Evolutionary conservation across 2,797 vertebrate genomes (phyloP).

Genomic region (Bradypus variegatus): DNA sequence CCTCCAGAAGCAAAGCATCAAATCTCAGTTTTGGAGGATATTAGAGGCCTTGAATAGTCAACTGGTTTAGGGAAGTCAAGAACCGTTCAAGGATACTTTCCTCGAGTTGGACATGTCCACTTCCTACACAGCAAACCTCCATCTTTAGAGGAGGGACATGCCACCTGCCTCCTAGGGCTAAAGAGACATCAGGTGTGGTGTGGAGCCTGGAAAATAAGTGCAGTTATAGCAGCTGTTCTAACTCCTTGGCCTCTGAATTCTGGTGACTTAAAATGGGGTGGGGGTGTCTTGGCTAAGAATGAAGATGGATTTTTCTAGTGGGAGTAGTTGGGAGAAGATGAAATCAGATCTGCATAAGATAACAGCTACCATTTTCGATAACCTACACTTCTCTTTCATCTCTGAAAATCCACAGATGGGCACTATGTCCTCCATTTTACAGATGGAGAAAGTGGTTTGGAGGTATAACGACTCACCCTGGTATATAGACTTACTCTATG

Average conservation of each 20-base stretch:
- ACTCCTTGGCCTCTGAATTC: neutral
- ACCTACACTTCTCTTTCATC: neutral
- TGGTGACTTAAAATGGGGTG: neutral
- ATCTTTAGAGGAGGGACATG: fast-evolving
- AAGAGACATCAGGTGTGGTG: fast-evolving
- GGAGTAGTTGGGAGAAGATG: fast-evolving
- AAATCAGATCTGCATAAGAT: neutral
- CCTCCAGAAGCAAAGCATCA: too few species aligned
- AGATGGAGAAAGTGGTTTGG: neutral
- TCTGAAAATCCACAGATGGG: neutral
- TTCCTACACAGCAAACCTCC: neutral
- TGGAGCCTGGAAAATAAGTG: neutral
- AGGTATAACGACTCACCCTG: neutral
- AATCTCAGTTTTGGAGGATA: neutral
- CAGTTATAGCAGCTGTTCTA: fast-evolving
- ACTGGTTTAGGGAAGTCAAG: neutral
- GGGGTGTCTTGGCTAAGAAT: too few species aligned
- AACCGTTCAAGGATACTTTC: neutral
- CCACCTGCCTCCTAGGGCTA: neutral
- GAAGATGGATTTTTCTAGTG: too few species aligned
- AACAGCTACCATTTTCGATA: neutral
- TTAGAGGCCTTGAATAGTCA: neutral
- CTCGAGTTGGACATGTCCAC: fast-evolving
- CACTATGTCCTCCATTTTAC: neutral
- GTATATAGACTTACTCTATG: too few species aligned